These are phyloP conservation scores for Aphis craccivora DNA, from an alignment of 1,140 invertebrate genomes.

Conservation along the genomic window DNA sequence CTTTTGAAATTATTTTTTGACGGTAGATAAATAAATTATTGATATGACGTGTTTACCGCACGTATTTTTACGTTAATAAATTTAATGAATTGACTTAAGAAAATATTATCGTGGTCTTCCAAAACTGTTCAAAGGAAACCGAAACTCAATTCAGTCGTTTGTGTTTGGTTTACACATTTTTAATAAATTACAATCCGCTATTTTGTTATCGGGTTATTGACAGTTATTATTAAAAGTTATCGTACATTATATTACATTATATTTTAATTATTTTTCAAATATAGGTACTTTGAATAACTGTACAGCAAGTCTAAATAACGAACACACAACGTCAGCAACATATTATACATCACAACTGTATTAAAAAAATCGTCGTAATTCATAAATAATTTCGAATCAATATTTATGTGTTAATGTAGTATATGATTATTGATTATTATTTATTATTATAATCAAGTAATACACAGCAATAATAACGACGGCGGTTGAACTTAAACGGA, in stretches of 20 bases:
- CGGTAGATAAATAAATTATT: not conserved
- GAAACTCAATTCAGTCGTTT: not conserved
- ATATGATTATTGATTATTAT: too few relatives aligned
- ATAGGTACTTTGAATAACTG: not conserved
- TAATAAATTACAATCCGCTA: not conserved
- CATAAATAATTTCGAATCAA: not conserved
- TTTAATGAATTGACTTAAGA: not conserved
- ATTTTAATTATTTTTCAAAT: not conserved
- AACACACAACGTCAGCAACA: not conserved
- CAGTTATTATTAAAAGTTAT: not conserved
- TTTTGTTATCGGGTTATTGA: slow-evolving; percentile 1
- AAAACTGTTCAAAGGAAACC: not conserved
- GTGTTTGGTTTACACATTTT: not conserved
- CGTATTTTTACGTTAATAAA: not conserved
- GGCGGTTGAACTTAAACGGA: not conserved
- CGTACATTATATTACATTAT: not conserved
- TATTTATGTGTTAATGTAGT: not conserved
- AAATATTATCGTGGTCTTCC: not conserved
- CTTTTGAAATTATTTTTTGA: not conserved
- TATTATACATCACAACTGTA: not conserved
- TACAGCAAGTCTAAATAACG: not conserved
- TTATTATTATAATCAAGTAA: not conserved
- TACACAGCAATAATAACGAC: not conserved
- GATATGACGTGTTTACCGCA: not conserved
- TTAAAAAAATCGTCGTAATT: not conserved